Percentiles rank a stretch among this genome's conserved stretches.
Conservation (phyloP, 2,113 vertebrate species). For the Lanius ludovicianus region DNA sequence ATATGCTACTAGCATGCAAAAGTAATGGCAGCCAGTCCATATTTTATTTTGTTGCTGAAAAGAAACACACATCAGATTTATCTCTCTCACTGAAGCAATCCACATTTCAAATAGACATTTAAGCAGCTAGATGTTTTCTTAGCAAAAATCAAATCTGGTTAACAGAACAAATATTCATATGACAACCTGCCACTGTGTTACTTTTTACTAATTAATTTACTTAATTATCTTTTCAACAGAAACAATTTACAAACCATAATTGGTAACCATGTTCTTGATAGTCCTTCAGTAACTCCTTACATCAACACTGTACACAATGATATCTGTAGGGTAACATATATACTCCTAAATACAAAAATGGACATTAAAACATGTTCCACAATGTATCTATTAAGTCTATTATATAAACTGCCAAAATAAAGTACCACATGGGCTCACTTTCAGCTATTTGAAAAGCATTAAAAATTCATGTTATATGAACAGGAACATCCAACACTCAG, state of each 20-base stretch:
- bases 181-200: background rate
- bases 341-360: slow-evolving; percentile 14
- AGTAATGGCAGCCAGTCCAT: background rate
- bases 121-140: background rate
- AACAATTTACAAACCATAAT: background rate
- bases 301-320: background rate
- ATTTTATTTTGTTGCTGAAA: background rate
- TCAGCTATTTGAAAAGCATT: slow-evolving; percentile 29
- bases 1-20: background rate
- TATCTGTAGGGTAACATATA: background rate
- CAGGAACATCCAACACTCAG: background rate
- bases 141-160: background rate
- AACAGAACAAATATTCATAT: background rate
- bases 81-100: background rate
- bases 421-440: slow-evolving; percentile 15
- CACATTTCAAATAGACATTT: background rate
- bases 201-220: background rate
- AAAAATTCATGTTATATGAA: slow-evolving; percentile 29
- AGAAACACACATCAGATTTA: background rate
- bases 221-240: background rate
- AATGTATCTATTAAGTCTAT: slow-evolving; percentile 7
- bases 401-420: slow-evolving; percentile 21
- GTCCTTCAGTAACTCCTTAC: background rate
- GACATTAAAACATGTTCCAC: slow-evolving; percentile 32
- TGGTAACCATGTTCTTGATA: background rate